Evolutionary conservation across 2,888 invertebrate genomes (phyloP).

Genomic region (Daptonema setosum): DNA sequence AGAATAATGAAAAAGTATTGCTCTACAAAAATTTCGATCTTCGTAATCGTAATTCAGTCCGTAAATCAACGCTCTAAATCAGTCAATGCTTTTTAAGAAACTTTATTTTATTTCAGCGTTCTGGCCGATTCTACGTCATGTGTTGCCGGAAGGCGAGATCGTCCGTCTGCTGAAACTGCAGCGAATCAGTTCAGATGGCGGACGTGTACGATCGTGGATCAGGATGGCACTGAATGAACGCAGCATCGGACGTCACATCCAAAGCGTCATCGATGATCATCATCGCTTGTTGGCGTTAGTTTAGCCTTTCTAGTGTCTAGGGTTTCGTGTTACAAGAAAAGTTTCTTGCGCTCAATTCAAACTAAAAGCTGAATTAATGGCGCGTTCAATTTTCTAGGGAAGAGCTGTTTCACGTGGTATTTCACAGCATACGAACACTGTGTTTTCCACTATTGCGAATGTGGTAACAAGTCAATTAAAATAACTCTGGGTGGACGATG

Average conservation of each 20-base stretch:
- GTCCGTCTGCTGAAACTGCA: constrained; percentile 54
- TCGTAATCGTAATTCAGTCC: no score
- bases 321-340: not conserved
- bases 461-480: no score
- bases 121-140: constrained; percentile 35
- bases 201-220: constrained; percentile 66
- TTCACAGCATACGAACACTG: no score
- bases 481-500: no score
- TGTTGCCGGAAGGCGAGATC: constrained; percentile 63
- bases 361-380: no score
- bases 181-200: constrained; percentile 49
- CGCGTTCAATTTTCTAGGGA: no score
- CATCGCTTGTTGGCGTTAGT: not conserved
- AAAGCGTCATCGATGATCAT: constrained; percentile 1
- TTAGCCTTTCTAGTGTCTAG: not conserved
- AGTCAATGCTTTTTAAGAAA: not conserved
- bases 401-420: no score
- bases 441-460: no score
- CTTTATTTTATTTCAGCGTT: constrained; percentile 23
- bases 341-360: no score
- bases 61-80: no score
- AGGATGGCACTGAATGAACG: constrained; percentile 71
- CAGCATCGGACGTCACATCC: constrained; percentile 43
- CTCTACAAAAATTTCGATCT: not conserved
- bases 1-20: not conserved